Conservation (phyloP, 1,140 invertebrate genomes). For the Magallana ariakensis region DNA sequence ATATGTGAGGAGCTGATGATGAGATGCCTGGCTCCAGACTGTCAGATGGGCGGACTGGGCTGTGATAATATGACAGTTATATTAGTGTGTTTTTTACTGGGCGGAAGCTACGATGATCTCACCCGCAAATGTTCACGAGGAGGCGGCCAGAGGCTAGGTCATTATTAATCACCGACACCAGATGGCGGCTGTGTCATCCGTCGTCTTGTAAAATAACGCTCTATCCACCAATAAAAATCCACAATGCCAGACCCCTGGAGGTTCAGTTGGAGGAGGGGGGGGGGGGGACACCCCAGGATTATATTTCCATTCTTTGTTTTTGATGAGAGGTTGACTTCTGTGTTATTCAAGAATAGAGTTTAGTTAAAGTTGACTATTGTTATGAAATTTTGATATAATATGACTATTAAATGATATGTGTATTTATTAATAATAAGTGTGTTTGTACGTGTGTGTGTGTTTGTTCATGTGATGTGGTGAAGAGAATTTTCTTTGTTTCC, state of each 20-base stretch:
- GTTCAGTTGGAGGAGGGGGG: no score
- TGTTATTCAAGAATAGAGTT: conserved; percentile 20
- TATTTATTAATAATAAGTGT: conserved; percentile 16
- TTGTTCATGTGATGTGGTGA: neutral
- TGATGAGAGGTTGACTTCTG: neutral
- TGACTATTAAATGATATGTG: neutral
- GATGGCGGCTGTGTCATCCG: neutral
- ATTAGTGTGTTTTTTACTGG: conserved; percentile 89
- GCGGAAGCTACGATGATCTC: conserved; percentile 87
- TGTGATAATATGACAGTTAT: conserved; percentile 99
- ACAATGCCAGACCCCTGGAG: neutral
- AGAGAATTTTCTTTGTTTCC: neutral
- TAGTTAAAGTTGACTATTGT: conserved; percentile 16
- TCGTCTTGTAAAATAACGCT: neutral
- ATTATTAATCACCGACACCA: neutral
- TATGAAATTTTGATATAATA: conserved; percentile 19
- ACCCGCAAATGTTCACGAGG: conserved; percentile 76
- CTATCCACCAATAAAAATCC: neutral
- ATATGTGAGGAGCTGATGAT: conserved; percentile 98
- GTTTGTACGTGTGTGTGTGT: neutral
- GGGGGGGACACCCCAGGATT: neutral
- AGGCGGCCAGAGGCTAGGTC: conserved; percentile 2
- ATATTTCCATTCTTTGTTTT: neutral
- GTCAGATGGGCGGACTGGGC: conserved; percentile 96
- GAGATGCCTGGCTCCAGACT: conserved; percentile 95